Percentiles rank a stretch among this genome's conserved stretches.
Evolutionary conservation across 2,797 vertebrate genomes (phyloP).

Genomic region (Acrocephalus scirpaceus): DNA sequence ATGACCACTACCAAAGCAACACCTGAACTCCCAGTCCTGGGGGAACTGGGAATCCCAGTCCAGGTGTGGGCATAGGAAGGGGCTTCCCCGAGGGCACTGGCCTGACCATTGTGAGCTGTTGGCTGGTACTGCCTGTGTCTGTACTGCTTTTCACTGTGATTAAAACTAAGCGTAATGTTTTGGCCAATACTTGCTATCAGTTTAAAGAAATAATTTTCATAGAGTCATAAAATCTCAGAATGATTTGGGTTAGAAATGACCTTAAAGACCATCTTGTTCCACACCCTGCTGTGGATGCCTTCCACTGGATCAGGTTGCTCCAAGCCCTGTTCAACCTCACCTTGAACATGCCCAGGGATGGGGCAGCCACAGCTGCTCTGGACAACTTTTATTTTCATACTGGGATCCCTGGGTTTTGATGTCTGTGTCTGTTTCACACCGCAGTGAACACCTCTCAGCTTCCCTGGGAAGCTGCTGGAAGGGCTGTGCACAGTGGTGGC

Average conservation of each 20-base stretch:
- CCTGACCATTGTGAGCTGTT: neutral
- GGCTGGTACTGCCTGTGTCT: neutral
- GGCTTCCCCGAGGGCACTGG: neutral
- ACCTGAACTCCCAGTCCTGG: neutral
- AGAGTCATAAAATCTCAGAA: neutral
- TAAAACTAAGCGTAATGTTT: neutral
- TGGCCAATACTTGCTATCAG: neutral
- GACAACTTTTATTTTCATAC: neutral
- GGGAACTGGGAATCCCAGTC: neutral
- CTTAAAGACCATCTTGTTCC: neutral
- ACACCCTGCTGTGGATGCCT: neutral
- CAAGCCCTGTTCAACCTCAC: neutral
- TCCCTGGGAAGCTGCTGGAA: neutral
- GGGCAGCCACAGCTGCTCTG: neutral
- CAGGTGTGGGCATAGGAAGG: neutral
- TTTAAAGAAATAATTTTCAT: neutral
- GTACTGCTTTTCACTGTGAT: neutral
- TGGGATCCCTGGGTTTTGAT: neutral
- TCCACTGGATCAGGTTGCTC: neutral
- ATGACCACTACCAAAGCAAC: neutral
- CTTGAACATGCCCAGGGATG: neutral
- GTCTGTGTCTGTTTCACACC: neutral
- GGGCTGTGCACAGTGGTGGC: neutral
- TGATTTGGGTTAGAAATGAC: neutral
- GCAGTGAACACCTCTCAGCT: fast-evolving